phyloP scores from a whole-genome alignment of 1,140 invertebrate species.

The Drosophila ananassae region DNA sequence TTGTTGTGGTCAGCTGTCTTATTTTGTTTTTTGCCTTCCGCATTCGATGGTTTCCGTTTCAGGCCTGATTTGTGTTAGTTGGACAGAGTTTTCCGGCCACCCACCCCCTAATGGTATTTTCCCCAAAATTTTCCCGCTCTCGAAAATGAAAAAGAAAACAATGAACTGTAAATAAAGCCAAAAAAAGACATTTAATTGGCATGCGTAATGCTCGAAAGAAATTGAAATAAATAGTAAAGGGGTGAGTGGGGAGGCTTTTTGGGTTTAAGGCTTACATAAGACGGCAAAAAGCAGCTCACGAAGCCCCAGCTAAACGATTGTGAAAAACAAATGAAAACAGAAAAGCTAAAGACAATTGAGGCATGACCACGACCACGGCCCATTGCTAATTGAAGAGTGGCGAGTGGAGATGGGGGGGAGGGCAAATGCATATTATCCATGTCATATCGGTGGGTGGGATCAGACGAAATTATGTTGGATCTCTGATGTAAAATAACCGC shows the following conservation, averaged over 20 bases:
- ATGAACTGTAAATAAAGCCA: slow-evolving; percentile 21
- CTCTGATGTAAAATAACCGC: slow-evolving; percentile 55
- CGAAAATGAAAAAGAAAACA: slow-evolving; percentile 8
- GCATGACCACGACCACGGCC: slow-evolving; percentile 58
- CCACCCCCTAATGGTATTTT: slow-evolving; percentile 15
- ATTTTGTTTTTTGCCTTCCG: slow-evolving; percentile 54
- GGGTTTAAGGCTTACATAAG: slow-evolving; percentile 47
- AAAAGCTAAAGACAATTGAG: slow-evolving; percentile 56
- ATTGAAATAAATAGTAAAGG: slow-evolving; percentile 17
- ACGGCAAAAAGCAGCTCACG: slow-evolving; percentile 26
- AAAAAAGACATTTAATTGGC: slow-evolving; percentile 55
- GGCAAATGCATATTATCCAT: slow-evolving; percentile 1
- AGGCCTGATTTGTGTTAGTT: slow-evolving; percentile 50
- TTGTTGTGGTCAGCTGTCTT: slow-evolving; percentile 28
- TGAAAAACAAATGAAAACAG: slow-evolving; percentile 58
- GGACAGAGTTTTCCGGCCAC: slow-evolving; percentile 53
- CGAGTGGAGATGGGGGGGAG: slow-evolving; percentile 5
- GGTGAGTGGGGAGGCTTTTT: background rate
- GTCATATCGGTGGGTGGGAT: background rate
- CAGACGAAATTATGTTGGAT: slow-evolving; percentile 34
- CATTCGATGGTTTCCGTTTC: slow-evolving; percentile 66
- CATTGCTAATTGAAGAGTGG: slow-evolving; percentile 61
- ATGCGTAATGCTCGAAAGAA: slow-evolving; percentile 45
- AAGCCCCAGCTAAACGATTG: slow-evolving; percentile 41
- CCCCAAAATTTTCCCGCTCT: slow-evolving; percentile 26